Base-by-base conservation (phyloP, 2,888 invertebrate genomes). In the Drosophila neotestacea region DNA sequence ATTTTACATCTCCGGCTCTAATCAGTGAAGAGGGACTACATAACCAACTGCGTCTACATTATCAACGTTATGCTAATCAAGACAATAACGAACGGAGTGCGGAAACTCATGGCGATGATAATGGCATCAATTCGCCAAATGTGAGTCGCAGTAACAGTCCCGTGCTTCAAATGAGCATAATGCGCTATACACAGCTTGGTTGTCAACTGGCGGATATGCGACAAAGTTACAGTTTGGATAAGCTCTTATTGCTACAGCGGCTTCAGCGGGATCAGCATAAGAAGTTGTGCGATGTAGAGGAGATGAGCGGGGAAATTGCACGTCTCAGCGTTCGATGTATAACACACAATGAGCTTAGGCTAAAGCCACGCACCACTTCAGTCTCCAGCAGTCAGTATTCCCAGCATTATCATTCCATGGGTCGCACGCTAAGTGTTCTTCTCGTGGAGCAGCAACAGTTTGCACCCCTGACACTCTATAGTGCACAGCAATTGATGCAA, bases 241-340 rank as follows among this genome's bases (percentile, higher is more conserved):
- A 95, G 75, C 91, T 97, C n/a, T 94, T 95, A 61, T 94, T 94
- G 81, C 87, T 96, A 36, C 96, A 96, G 90, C 93, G 94, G 42
- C 91, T 95, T 13, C 96, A 96, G 93, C 95, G 96, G 74, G 94
- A 95, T 4, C 95, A 96, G 65, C 95, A 95, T 90, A 95, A 95
- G 82, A 94, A 94, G 60, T 94, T 94, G 44, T 94, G 95, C 28
- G 95, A 95, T 6, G 95, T 95, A 0, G 93, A 94, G 59, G 94
- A 91, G 46, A 75, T 94, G 22, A 89, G 91, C 41, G 91, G 92
- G 7, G 93, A 93, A 79, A 94, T 96, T 58, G 93, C 93, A 30
- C 93, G 93, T 30, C 93, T 94, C 9, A 93, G 93, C 46, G 85
- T 91, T 38, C 87, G 80, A 36, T 92, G 92, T 55, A 88, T 92